phyloP scores from a whole-genome alignment of 2,888 invertebrate genomes.

The Drosophila sordidapex region DNA sequence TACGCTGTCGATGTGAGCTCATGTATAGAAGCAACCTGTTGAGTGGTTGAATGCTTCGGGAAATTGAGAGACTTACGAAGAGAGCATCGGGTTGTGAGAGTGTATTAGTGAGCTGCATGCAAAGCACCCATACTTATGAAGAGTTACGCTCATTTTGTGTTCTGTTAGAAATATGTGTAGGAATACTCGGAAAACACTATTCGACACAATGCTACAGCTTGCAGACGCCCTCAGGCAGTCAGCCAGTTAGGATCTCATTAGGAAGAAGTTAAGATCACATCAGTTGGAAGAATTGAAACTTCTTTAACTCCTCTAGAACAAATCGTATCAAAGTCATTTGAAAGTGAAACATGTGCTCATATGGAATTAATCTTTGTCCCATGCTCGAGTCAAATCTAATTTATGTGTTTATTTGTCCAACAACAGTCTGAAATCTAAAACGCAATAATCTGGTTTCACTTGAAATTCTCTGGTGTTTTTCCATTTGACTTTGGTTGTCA shows the following conservation, averaged over 20 bases:
- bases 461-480: constrained; percentile 37
- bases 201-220: too few relatives aligned
- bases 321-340: constrained; percentile 6
- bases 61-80: constrained; percentile 15
- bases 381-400: background rate
- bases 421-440: background rate
- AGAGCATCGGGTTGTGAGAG: constrained; percentile 17
- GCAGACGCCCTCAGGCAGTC: too few relatives aligned
- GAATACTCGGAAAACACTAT: background rate
- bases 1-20: background rate
- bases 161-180: background rate
- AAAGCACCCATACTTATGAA: constrained; percentile 30
- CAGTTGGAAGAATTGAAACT: background rate
- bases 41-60: constrained; percentile 2
- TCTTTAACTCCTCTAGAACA: background rate
- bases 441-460: constrained; percentile 24
- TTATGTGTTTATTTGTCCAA: background rate
- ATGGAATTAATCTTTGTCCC: constrained; percentile 1
- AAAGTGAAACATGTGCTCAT: background rate
- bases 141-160: constrained; percentile 5
- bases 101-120: constrained; percentile 37
- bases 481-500: constrained; percentile 28
- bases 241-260: too few relatives aligned
- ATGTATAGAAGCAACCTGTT: constrained; percentile 1
- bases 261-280: too few relatives aligned